Evolutionary conservation across 2,797 vertebrate species (phyloP).

Genomic region (Gallinago solitaria): DNA sequence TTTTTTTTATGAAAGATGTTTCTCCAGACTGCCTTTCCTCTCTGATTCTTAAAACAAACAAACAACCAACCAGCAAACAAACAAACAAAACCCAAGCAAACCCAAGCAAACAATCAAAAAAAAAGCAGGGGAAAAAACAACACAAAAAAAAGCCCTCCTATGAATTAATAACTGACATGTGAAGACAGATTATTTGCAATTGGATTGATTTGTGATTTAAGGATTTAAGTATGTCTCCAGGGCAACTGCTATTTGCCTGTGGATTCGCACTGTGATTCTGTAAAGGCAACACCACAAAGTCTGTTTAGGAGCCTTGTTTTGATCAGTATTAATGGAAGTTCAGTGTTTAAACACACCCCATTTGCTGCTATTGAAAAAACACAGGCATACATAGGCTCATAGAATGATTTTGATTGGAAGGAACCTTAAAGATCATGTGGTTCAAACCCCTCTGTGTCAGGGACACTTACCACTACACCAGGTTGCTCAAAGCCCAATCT

Average conservation of each 20-base stretch:
- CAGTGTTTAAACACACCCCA: background rate
- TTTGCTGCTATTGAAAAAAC: background rate
- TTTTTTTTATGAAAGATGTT: background rate
- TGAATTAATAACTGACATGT: background rate
- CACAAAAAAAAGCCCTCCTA: rapidly evolving
- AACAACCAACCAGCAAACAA: rapidly evolving
- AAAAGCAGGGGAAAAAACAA: too few relatives aligned
- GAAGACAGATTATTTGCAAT: background rate
- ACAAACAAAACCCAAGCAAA: too few relatives aligned
- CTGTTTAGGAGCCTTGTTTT: background rate
- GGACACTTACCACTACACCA: background rate
- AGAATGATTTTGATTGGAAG: background rate
- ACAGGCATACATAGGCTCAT: background rate
- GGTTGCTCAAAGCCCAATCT: background rate
- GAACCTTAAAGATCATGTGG: background rate
- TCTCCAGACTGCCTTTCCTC: background rate
- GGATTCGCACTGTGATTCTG: background rate
- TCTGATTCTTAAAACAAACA: background rate
- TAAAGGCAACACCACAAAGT: background rate
- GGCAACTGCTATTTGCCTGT: conserved; percentile 19
- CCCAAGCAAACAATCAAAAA: too few relatives aligned
- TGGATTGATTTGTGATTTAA: conserved; percentile 17
- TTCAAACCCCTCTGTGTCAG: background rate
- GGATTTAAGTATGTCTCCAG: conserved; percentile 22
- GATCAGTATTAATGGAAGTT: background rate